Evolutionary conservation across 2,113 vertebrate species (phyloP), one percentile per base, ranked within the genome.

Genomic region (Mandrillus leucophaeus): DNA sequence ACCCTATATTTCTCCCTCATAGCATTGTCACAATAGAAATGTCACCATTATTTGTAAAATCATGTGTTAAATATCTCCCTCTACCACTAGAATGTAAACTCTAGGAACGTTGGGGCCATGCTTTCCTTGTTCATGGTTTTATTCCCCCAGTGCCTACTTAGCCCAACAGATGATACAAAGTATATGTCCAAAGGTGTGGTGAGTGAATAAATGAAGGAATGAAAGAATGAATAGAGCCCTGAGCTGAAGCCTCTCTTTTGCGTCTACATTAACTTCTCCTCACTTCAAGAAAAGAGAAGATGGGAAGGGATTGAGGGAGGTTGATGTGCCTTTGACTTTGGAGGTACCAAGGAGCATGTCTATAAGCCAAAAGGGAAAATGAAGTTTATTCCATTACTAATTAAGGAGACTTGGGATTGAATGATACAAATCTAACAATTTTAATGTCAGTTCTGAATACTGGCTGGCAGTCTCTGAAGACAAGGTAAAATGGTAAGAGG

Each of bases 351-450:
- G 57, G 61, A 93, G 14, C 27, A 91, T 16, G 23, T 52, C 43
- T 93, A 12, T 70, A 96, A 91, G 61, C 55, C 94, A 93, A 97
- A 97, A 90, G 81, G 40, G 73, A 50, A 94, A 97, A 96, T 96
- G 55, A 95, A 97, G 68, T 93, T 96, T 93, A 95, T 87, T 92
- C 30, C 86, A 95, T 94, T 98, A 97, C 75, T 87, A 96, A 97
- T 96, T 97, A 97, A 97, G 95, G 89, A 96, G 93, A 95, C 38
- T 96, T 97, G 81, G 91, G 55, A 96, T 61, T 90, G 92, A 96
- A 97, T 97, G 75, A 96, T 98, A 97, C 95, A 97, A 95, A 87
- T 89, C 83, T 93, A 96, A 96, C 95, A 79, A 93, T 97, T 85
- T 35, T 97, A 97, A 97, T 97, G 93, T 83, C 50, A 18, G 40